A percentile compares a stretch with the other conserved stretches of the same genome.
Evolutionary conservation across 1,140 invertebrate species (phyloP).

Genomic region (Nixonia krombeini): DNA sequence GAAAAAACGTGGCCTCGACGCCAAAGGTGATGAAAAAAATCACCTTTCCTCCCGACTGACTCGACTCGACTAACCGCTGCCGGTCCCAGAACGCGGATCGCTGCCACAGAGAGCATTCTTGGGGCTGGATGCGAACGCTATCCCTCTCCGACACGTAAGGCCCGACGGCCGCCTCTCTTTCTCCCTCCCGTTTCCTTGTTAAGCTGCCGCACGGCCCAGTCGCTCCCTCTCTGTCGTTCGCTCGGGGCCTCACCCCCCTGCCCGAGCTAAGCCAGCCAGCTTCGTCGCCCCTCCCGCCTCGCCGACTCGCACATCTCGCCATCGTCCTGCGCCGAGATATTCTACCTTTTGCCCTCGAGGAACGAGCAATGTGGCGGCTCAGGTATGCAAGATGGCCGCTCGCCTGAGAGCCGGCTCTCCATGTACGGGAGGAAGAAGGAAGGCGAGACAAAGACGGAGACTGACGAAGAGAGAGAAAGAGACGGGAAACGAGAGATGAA

Average conservation of each 20-base stretch:
- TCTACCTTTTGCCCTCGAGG: slow-evolving; percentile 73
- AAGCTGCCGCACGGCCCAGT: slow-evolving; percentile 9
- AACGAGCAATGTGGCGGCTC: slow-evolving; percentile 72
- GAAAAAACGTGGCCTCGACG: slow-evolving; percentile 35
- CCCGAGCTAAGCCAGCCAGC: slow-evolving; percentile 16
- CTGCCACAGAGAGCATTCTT: slow-evolving; percentile 64
- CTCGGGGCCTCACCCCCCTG: slow-evolving; percentile 19
- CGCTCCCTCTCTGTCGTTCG: slow-evolving; percentile 15
- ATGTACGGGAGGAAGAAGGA: slow-evolving; percentile 17
- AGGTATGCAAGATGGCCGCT: slow-evolving; percentile 72
- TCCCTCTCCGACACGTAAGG: slow-evolving; percentile 67
- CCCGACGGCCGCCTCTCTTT: slow-evolving; percentile 53
- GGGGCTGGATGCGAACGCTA: slow-evolving; percentile 54
- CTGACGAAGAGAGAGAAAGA: slow-evolving; percentile 42
- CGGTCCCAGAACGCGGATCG: slow-evolving; percentile 51
- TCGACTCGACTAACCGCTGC: slow-evolving; percentile 64
- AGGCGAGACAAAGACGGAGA: slow-evolving; percentile 29
- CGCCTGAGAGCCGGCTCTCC: slow-evolving; percentile 28
- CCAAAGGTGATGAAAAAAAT: slow-evolving; percentile 34
- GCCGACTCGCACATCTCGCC: slow-evolving; percentile 51
- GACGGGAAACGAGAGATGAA: slow-evolving; percentile 61
- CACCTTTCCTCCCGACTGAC: slow-evolving; percentile 64
- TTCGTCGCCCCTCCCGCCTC: slow-evolving; percentile 22
- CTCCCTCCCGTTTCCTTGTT: slow-evolving; percentile 61
- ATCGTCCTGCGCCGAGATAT: slow-evolving; percentile 64